Evolutionary conservation across 2,888 invertebrate genomes (phyloP), one percentile per base, ranked within the genome.

Genomic region (Endomychus coccineus): DNA sequence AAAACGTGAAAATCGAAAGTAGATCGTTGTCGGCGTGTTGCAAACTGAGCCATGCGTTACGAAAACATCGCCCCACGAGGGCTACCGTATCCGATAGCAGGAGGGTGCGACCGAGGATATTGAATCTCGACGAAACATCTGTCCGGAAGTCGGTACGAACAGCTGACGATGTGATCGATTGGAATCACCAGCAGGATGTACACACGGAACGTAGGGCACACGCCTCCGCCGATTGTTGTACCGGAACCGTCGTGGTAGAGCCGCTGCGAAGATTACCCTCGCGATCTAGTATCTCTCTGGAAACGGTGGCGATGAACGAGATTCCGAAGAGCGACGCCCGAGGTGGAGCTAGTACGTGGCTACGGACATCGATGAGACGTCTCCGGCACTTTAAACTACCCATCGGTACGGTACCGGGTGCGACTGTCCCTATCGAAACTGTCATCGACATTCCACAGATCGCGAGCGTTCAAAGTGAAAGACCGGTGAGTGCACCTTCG

Each of bases 331-430:
- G 45, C 9, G 48, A 43, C 33, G 28, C 30, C n/a, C 30, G 36
- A 17, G 38, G 44, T 29, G 48, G 43, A 14, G 27, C 30, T 46
- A 41, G 49, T 54, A 40, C 55, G 49, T 74, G 74, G 74, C 55
- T 73, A 49, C 67, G 75, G 40, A 69, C 66, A 28, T 74, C 74
- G 16, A 74, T 75, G 74, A 64, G 74, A 35, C 64, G 73, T 10
- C 55, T 74, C 33, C 67, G 69, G 16, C 74, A 71, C 45, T 56
- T 73, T 36, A 61, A 68, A 27, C 50, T 73, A 22, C 69, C 70
- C n/a, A 69, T 51, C 44, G 56, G 1, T 59, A 58, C n/a, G 56
- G 57, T 19, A 60, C 60, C 2, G 61, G 55, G 12, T 45, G 47
- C 10, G 49, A 48, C 1, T 42, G 36, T n/a, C n/a, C n/a, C n/a